Percentiles rank a stretch among this genome's conserved stretches.
These are phyloP conservation scores for Rapana venosa DNA, from an alignment of 2,888 invertebrate genomes.

Conservation along the genomic window DNA sequence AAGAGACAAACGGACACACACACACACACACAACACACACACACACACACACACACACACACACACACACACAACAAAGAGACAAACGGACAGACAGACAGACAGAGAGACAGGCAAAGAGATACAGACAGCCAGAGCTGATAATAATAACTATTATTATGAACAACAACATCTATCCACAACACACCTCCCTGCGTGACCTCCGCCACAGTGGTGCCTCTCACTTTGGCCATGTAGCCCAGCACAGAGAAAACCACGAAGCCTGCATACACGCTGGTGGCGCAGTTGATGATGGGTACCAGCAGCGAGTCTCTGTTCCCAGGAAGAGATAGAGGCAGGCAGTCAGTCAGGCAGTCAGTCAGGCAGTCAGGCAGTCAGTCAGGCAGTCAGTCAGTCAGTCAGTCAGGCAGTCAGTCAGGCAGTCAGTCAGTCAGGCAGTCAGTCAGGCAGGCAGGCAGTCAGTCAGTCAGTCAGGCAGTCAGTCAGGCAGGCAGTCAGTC, in stretches of 20 bases:
- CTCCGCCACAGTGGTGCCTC: slow-evolving; percentile 84
- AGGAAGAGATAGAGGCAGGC: background rate
- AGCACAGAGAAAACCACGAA: slow-evolving; percentile 57
- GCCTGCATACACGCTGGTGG: slow-evolving; percentile 87
- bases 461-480: slow-evolving; percentile 17
- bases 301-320: slow-evolving; percentile 85
- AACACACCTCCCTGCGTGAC: slow-evolving; percentile 80
- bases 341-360: slow-evolving; percentile 2
- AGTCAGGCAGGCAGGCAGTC: slow-evolving; percentile 10
- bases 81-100: background rate
- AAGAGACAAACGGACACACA: background rate
- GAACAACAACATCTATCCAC: background rate
- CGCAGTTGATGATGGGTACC: slow-evolving; percentile 87
- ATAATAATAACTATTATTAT: background rate
- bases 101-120: background rate
- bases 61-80: background rate
- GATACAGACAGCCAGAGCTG: background rate
- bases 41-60: background rate
- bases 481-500: slow-evolving; percentile 13
- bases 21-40: background rate
- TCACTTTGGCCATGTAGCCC: slow-evolving; percentile 86
- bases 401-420: slow-evolving; percentile 21
- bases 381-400: slow-evolving; percentile 24
- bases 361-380: slow-evolving; percentile 5
- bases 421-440: slow-evolving; percentile 1